Conservation (phyloP, 2,797 vertebrate genomes). For the Nannoperca australis region DNA sequence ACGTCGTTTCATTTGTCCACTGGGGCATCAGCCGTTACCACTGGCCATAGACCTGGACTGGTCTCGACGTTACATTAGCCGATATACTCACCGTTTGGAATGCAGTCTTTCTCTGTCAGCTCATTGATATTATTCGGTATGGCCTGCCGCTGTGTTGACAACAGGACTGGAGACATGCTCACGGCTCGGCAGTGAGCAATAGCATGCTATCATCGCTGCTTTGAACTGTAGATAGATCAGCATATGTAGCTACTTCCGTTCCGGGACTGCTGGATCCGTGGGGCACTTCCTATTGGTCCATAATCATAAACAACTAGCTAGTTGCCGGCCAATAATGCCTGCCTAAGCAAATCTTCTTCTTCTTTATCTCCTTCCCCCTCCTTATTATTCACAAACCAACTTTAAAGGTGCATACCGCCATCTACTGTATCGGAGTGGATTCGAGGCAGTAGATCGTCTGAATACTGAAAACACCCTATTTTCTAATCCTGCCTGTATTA, state of each 20-base stretch:
- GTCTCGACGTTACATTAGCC: too few species aligned
- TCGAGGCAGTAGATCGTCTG: too few species aligned
- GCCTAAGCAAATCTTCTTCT: too few species aligned
- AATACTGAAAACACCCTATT: too few species aligned
- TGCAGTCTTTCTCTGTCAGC: conserved; percentile 2
- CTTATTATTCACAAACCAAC: too few species aligned
- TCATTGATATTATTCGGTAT: not conserved
- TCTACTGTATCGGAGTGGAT: too few species aligned
- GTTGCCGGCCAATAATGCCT: conserved; percentile 23
- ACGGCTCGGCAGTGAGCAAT: not conserved
- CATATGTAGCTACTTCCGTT: conserved; percentile 39
- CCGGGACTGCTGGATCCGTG: conserved; percentile 30
- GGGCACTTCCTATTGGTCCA: conserved; percentile 60
- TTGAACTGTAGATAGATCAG: conserved; percentile 2
- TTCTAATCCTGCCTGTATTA: too few species aligned
- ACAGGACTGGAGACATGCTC: not conserved
- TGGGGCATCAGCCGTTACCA: not conserved
- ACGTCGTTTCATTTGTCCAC: not conserved
- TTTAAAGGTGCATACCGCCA: too few species aligned
- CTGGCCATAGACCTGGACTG: not conserved
- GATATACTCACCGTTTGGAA: conserved; percentile 30
- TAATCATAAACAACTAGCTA: conserved; percentile 9
- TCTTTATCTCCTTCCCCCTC: too few species aligned
- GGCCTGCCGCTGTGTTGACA: not conserved
- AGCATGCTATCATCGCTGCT: conserved; percentile 5